These are phyloP conservation scores for Psix sp. DNA, from an alignment of 1,140 invertebrate species.

Conservation along the genomic window DNA sequence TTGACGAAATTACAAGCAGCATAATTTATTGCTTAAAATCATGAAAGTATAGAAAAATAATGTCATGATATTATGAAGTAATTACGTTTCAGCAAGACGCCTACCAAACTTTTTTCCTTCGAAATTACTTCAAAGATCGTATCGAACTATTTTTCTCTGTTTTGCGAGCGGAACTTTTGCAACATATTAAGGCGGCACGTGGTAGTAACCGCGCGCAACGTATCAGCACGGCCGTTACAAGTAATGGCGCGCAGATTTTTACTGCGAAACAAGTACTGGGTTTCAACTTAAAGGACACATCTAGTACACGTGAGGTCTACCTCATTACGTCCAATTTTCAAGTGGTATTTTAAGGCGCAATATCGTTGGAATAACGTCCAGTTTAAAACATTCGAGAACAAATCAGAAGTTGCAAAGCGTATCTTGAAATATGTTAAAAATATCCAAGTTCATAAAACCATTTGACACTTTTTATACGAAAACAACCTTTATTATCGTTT, in stretches of 20 bases:
- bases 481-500: too few species aligned
- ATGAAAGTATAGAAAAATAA: constrained; percentile 41
- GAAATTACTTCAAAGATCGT: constrained; percentile 47
- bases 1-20: too few species aligned
- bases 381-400: constrained; percentile 6
- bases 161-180: constrained; percentile 45
- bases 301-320: constrained; percentile 36
- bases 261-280: constrained; percentile 39
- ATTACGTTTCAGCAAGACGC: constrained; percentile 35
- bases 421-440: too few species aligned
- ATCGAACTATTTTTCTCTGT: constrained; percentile 52
- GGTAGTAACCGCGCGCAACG: constrained; percentile 43
- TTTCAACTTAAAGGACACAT: constrained; percentile 47
- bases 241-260: constrained; percentile 45
- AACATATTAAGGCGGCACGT: constrained; percentile 51
- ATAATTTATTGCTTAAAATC: constrained; percentile 22
- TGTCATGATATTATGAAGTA: constrained; percentile 37
- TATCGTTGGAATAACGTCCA: constrained; percentile 8
- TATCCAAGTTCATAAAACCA: too few species aligned
- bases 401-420: not conserved
- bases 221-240: constrained; percentile 42
- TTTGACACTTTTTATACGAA: too few species aligned
- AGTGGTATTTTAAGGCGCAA: constrained; percentile 22
- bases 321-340: constrained; percentile 33
- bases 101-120: constrained; percentile 45